Percentiles rank a stretch among this genome's conserved stretches.
Conservation (phyloP, 2,888 invertebrate genomes). For the Tholera decimalis region DNA sequence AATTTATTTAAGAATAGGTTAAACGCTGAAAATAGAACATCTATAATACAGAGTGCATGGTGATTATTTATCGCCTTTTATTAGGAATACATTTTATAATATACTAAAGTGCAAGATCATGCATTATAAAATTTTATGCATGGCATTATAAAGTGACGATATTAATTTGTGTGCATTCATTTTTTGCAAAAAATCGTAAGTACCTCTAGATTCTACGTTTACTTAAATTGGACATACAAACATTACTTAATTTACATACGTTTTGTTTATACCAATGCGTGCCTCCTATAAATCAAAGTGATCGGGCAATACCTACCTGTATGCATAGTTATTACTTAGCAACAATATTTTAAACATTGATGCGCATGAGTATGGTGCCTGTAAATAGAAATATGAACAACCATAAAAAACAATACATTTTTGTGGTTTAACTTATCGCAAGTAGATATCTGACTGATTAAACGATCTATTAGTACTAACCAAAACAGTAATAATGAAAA, state of each 20-base stretch:
- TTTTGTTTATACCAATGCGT: constrained; percentile 6
- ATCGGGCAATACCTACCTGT: neutral
- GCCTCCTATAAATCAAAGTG: constrained; percentile 8
- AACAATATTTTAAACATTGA: constrained; percentile 26
- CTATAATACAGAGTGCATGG: constrained; percentile 50
- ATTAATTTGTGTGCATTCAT: constrained; percentile 36
- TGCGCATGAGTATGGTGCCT: constrained; percentile 23
- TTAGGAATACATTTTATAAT: constrained; percentile 34
- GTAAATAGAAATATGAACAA: neutral
- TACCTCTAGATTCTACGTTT: neutral
- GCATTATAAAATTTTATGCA: constrained; percentile 13
- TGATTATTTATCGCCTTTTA: constrained; percentile 43
- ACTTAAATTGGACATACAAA: constrained; percentile 8
- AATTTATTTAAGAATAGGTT: constrained; percentile 59
- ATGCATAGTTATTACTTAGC: neutral
- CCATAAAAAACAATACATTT: too few species aligned
- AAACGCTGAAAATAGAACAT: constrained; percentile 58
- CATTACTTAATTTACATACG: neutral
- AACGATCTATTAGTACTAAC: constrained; percentile 3
- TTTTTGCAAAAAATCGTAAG: constrained; percentile 11
- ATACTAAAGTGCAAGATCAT: constrained; percentile 35
- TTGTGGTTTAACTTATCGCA: neutral
- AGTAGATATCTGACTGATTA: constrained; percentile 4
- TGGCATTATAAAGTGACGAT: constrained; percentile 8
- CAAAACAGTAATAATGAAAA: constrained; percentile 9